phyloP scores from a whole-genome alignment of 1,140 invertebrate species.

The Meloidogyne chitwoodi region DNA sequence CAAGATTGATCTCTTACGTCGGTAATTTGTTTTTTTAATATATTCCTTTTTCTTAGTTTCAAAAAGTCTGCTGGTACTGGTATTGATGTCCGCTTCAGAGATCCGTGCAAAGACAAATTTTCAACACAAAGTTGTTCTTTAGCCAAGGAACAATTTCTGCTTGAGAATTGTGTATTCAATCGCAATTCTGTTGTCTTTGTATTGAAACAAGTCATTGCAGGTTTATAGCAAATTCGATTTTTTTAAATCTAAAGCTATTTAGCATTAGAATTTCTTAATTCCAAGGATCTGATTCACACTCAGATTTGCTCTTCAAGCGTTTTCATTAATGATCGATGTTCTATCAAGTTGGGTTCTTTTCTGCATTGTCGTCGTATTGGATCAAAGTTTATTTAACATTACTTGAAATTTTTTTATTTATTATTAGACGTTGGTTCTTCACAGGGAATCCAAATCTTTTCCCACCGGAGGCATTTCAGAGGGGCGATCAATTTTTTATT shows the following conservation, averaged over 20 bases:
- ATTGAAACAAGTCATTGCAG: neutral
- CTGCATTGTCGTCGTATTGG: slow-evolving; percentile 5
- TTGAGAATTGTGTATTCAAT: neutral
- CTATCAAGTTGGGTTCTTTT: slow-evolving; percentile 11
- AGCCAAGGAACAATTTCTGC: neutral
- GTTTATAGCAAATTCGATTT: neutral
- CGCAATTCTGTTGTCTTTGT: slow-evolving; percentile 11
- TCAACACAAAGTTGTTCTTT: neutral
- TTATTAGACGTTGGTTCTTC: slow-evolving; percentile 3
- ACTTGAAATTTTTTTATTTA: neutral
- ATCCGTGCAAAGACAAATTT: neutral
- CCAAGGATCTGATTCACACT: slow-evolving; percentile 3
- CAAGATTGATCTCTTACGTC: slow-evolving; percentile 13
- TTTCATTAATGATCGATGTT: slow-evolving; percentile 7
- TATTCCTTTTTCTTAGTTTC: slow-evolving; percentile 2
- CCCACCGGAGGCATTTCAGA: slow-evolving; percentile 6
- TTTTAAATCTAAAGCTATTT: neutral
- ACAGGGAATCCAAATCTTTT: slow-evolving; percentile 13
- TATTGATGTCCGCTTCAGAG: neutral
- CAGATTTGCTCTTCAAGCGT: slow-evolving; percentile 3
- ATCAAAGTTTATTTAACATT: slow-evolving; percentile 13
- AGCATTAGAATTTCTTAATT: slow-evolving; percentile 10
- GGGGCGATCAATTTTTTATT: neutral
- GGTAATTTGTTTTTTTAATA: neutral
- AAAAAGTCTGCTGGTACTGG: slow-evolving; percentile 1